Conservation (phyloP, 2,888 invertebrate genomes). For the Calameuta filiformis region DNA sequence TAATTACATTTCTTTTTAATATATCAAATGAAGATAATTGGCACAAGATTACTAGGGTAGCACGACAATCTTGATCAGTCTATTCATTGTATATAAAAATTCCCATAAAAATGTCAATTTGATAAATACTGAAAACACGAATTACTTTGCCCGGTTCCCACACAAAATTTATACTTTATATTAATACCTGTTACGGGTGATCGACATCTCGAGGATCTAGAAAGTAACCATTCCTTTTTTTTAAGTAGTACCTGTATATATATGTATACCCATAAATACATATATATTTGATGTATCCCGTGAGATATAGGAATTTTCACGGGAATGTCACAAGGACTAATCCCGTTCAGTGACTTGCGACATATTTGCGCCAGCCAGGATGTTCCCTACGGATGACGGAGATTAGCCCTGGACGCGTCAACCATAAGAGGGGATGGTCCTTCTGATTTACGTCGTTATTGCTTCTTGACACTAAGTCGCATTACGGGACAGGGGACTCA, state of each 20-base stretch:
- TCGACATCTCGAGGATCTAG: background rate
- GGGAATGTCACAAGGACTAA: slow-evolving; percentile 38
- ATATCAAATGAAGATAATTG: background rate
- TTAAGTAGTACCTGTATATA: background rate
- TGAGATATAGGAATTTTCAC: slow-evolving; percentile 36
- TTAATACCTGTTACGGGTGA: background rate
- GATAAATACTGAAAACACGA: background rate
- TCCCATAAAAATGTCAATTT: background rate
- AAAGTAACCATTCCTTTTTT: background rate
- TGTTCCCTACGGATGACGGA: slow-evolving; percentile 42
- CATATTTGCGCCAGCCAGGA: slow-evolving; percentile 42
- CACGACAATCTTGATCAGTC: background rate
- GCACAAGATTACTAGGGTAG: background rate
- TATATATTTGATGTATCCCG: slow-evolving; percentile 15
- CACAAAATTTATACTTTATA: background rate
- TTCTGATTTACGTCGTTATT: slow-evolving; percentile 7
- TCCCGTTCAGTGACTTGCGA: slow-evolving; percentile 46
- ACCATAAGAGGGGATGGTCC: background rate
- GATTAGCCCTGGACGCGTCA: slow-evolving; percentile 39
- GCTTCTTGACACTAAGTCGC: slow-evolving; percentile 2
- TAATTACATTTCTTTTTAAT: background rate
- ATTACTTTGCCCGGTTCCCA: background rate
- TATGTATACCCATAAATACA: background rate
- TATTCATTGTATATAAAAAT: background rate
- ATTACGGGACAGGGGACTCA: background rate